A percentile compares a stretch with the other conserved stretches of the same genome.
These are phyloP conservation scores for Centrocercus urophasianus DNA, from an alignment of 2,113 vertebrate species.

Conservation along the genomic window DNA sequence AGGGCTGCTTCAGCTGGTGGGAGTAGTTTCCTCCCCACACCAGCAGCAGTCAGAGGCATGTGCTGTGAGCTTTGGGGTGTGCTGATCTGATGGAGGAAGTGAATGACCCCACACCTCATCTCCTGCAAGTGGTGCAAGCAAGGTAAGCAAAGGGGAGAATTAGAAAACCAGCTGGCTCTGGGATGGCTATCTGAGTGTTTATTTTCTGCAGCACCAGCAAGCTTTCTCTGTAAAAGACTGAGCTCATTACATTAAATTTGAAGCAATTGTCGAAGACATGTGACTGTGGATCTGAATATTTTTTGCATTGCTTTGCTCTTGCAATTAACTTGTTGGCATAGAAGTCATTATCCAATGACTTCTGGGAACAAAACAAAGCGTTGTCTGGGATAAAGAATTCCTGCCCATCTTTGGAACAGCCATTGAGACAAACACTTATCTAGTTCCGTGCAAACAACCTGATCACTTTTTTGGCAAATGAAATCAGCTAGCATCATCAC, in stretches of 20 bases:
- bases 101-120: rapidly evolving
- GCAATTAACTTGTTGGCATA: slow-evolving; percentile 80
- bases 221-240: slow-evolving; percentile 22
- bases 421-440: slow-evolving; percentile 66
- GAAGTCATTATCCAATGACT: slow-evolving; percentile 69
- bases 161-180: background rate
- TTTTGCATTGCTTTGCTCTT: slow-evolving; percentile 72
- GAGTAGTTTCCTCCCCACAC: background rate
- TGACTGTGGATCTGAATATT: slow-evolving; percentile 32
- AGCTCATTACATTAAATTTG: slow-evolving; percentile 61
- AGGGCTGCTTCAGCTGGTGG: background rate
- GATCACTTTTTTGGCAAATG: slow-evolving; percentile 65
- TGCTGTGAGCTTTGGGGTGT: background rate
- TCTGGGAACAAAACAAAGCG: slow-evolving; percentile 60
- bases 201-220: slow-evolving; percentile 1
- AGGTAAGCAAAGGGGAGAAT: background rate
- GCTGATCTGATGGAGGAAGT: rapidly evolving
- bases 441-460: slow-evolving; percentile 48
- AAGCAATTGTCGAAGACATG: slow-evolving; percentile 50
- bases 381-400: slow-evolving; percentile 59
- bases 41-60: background rate
- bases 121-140: background rate
- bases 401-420: slow-evolving; percentile 45
- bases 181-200: background rate
- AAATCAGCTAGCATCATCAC: slow-evolving; percentile 23